Percentiles rank a stretch among this genome's conserved stretches.
Conservation (phyloP, 2,888 invertebrate genomes). For the Drosophila kuntzei region DNA sequence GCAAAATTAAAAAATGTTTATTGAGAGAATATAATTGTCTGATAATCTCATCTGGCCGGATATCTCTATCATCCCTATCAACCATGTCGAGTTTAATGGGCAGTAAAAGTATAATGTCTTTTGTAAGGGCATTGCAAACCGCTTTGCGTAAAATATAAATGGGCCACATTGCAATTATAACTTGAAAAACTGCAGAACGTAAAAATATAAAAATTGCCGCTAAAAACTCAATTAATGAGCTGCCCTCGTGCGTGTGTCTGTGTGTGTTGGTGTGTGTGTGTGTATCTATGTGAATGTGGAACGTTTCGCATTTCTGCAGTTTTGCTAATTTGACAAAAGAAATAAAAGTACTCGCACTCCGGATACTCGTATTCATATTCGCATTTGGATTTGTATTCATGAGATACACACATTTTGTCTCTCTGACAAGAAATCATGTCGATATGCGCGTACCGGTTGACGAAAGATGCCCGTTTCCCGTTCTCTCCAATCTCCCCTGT, state of each 20-base stretch:
- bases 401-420: slow-evolving; percentile 34
- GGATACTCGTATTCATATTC: slow-evolving; percentile 22
- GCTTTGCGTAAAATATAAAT: slow-evolving; percentile 74
- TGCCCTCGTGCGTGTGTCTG: slow-evolving; percentile 3
- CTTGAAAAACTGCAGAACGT: slow-evolving; percentile 66
- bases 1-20: background rate
- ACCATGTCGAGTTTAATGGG: slow-evolving; percentile 14
- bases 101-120: slow-evolving; percentile 11
- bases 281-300: slow-evolving; percentile 19
- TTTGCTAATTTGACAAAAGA: slow-evolving; percentile 62
- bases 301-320: slow-evolving; percentile 41
- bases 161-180: slow-evolving; percentile 75
- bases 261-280: background rate
- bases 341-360: slow-evolving; percentile 44
- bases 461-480: slow-evolving; percentile 67
- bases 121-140: slow-evolving; percentile 24
- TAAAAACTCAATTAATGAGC: slow-evolving; percentile 77
- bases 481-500: too few relatives aligned
- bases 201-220: slow-evolving; percentile 73
- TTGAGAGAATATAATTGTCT: background rate
- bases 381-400: slow-evolving; percentile 32
- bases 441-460: slow-evolving; percentile 60
- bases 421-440: slow-evolving; percentile 22
- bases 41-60: background rate
- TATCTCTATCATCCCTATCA: slow-evolving; percentile 4